A percentile compares a stretch with the other conserved stretches of the same genome.
Conservation (phyloP, 2,888 invertebrate genomes). For the Epinotia brunnichana region DNA sequence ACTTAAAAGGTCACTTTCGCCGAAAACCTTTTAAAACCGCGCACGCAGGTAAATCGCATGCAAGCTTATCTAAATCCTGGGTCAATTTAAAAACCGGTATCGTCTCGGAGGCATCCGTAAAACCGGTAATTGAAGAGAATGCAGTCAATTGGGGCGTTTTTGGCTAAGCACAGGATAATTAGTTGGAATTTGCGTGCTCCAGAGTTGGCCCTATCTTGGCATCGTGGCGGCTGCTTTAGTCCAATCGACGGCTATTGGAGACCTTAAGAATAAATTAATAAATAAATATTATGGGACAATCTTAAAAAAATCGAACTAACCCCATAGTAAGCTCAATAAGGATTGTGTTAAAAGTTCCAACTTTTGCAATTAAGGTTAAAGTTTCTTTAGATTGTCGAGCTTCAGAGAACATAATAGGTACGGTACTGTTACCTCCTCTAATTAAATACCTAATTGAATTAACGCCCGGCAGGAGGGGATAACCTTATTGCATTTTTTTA, state of each 20-base stretch:
- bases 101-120: slow-evolving; percentile 21
- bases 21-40: slow-evolving; percentile 5
- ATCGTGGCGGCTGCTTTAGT: slow-evolving; percentile 64
- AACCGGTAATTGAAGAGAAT: slow-evolving; percentile 24
- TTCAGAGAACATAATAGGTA: too few relatives aligned
- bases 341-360: too few relatives aligned
- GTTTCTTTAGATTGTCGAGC: too few relatives aligned
- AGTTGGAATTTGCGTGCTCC: slow-evolving; percentile 65
- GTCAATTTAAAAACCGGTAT: slow-evolving; percentile 33
- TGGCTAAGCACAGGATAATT: slow-evolving; percentile 66
- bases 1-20: slow-evolving; percentile 5
- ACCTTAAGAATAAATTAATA: background rate
- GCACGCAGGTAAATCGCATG: slow-evolving; percentile 14
- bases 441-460: too few relatives aligned
- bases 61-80: slow-evolving; percentile 28
- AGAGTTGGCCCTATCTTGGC: slow-evolving; percentile 70
- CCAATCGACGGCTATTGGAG: slow-evolving; percentile 3
- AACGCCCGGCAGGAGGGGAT: too few relatives aligned
- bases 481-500: too few relatives aligned
- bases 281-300: too few relatives aligned
- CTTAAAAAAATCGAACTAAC: too few relatives aligned
- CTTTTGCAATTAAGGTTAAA: too few relatives aligned
- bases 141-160: slow-evolving; percentile 21
- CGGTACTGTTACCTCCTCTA: too few relatives aligned
- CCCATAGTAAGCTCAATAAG: too few relatives aligned